phyloP scores from a whole-genome alignment of 2,797 vertebrate species.

The Synaphobranchus kaupii region DNA sequence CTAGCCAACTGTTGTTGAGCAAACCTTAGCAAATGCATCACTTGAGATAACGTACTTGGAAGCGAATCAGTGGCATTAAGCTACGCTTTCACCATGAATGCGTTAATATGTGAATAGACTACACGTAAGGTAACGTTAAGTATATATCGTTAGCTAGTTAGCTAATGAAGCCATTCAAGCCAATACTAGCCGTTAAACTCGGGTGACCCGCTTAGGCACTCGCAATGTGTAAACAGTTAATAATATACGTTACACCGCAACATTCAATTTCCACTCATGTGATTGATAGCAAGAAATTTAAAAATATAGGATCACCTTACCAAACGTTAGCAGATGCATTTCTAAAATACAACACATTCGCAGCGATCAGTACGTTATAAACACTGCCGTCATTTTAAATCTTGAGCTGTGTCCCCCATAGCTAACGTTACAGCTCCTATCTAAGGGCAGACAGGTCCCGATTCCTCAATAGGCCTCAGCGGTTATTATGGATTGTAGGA shows the following conservation, averaged over 20 bases:
- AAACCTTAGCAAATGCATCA: too few relatives aligned
- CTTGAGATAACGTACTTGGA: too few relatives aligned
- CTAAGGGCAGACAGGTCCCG: background rate
- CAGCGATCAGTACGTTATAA: background rate
- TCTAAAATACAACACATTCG: background rate
- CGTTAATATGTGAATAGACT: too few relatives aligned
- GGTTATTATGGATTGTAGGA: background rate
- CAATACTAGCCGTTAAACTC: background rate
- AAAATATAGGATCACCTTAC: background rate
- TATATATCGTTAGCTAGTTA: too few relatives aligned
- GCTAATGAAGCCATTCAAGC: too few relatives aligned
- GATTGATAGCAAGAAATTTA: background rate
- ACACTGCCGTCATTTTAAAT: background rate
- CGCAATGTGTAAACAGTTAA: background rate
- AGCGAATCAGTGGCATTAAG: too few relatives aligned
- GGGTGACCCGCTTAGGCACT: background rate
- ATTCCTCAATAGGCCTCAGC: slow-evolving; percentile 15
- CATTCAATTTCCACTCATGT: background rate
- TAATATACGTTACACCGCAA: background rate
- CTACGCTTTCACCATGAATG: too few relatives aligned
- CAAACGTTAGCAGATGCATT: background rate
- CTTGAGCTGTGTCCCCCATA: background rate
- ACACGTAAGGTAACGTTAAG: too few relatives aligned
- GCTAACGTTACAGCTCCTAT: background rate
- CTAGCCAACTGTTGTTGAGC: too few relatives aligned